Percentiles rank a stretch among this genome's conserved stretches.
phyloP scores from a whole-genome alignment of 2,888 invertebrate species.

The Timandra comae region DNA sequence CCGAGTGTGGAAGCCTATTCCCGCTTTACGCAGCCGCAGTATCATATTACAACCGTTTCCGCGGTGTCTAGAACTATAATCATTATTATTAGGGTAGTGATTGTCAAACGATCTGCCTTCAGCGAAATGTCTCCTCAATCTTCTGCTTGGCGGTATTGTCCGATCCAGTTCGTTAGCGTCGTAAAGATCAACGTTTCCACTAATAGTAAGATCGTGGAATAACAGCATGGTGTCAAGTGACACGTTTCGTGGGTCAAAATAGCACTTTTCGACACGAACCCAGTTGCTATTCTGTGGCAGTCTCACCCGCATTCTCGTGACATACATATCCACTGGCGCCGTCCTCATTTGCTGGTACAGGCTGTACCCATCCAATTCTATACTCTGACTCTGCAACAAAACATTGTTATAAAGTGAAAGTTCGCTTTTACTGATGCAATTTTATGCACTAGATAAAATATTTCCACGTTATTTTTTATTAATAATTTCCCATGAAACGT shows the following conservation, averaged over 20 bases:
- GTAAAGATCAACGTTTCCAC: conserved; percentile 82
- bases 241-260: conserved; percentile 83
- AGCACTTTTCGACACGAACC: conserved; percentile 85
- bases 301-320: conserved; percentile 81
- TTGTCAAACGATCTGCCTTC: conserved; percentile 49
- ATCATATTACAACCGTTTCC: conserved; percentile 86
- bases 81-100: conserved; percentile 35
- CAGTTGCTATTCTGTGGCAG: conserved; percentile 80
- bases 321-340: conserved; percentile 82
- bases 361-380: conserved; percentile 80
- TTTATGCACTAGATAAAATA: not conserved
- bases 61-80: conserved; percentile 46
- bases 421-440: conserved; percentile 2
- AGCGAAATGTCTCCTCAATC: conserved; percentile 53
- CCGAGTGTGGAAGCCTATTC: conserved; percentile 85
- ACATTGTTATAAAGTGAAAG: conserved; percentile 12
- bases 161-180: conserved; percentile 60
- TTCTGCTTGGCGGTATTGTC: conserved; percentile 40
- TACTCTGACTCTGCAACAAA: conserved; percentile 59
- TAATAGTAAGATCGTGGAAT: conserved; percentile 87
- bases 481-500: too few relatives aligned
- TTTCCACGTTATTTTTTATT: too few relatives aligned
- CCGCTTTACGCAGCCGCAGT: conserved; percentile 83
- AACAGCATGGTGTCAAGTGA: conserved; percentile 85
- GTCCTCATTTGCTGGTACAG: conserved; percentile 79